Percentiles rank a stretch among this genome's conserved stretches.
phyloP scores from a whole-genome alignment of 2,797 vertebrate genomes.

The Myiotriccus ornatus region DNA sequence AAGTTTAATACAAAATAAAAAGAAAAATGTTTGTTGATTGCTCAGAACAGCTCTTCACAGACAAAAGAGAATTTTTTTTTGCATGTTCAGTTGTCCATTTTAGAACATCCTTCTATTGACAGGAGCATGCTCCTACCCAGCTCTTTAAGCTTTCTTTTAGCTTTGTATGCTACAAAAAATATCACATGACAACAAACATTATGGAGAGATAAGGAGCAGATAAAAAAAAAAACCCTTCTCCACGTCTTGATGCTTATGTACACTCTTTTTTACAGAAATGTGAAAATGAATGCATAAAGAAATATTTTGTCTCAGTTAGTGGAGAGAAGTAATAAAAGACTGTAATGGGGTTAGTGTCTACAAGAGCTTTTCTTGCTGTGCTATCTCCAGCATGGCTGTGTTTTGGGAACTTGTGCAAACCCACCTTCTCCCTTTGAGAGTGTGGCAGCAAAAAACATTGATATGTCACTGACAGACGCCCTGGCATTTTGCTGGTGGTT shows the following conservation, averaged over 20 bases:
- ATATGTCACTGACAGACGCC: not conserved
- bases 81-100: not conserved
- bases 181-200: not conserved
- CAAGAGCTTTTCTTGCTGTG: not conserved
- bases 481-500: conserved; percentile 46
- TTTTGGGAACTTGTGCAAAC: not conserved
- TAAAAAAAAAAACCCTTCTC: not conserved
- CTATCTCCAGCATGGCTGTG: not conserved
- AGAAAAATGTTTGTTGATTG: not conserved
- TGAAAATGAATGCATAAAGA: not conserved
- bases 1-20: not conserved
- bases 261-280: not conserved
- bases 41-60: not conserved
- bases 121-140: not conserved
- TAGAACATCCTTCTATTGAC: not conserved
- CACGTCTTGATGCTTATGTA: not conserved
- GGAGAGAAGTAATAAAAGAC: not conserved
- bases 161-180: not conserved
- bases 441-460: not conserved
- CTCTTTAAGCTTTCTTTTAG: not conserved
- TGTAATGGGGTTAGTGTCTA: not conserved
- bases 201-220: not conserved
- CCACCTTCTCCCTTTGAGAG: not conserved
- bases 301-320: not conserved
- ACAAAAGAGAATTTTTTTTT: not conserved